phyloP scores from a whole-genome alignment of 2,113 vertebrate genomes.

The Cygnus atratus region DNA sequence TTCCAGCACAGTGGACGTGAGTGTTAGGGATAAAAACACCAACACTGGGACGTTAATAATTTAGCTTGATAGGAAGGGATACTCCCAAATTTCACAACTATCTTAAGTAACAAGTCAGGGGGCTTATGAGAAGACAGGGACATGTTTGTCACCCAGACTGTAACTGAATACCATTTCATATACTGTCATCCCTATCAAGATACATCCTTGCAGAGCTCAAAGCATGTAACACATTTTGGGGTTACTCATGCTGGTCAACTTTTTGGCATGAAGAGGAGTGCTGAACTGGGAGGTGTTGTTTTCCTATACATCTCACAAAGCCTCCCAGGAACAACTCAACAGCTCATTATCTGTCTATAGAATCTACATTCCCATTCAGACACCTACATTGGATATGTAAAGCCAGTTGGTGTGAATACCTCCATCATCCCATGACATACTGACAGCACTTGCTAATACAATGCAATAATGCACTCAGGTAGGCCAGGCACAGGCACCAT shows the following conservation, averaged over 20 bases:
- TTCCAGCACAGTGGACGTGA: background rate
- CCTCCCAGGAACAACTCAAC: background rate
- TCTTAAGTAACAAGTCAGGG: no score
- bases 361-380: background rate
- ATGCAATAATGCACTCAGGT: background rate
- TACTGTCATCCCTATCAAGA: background rate
- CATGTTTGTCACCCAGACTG: background rate
- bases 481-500: background rate
- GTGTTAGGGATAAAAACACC: background rate
- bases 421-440: background rate
- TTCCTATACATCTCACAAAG: background rate
- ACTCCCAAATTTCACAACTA: background rate
- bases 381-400: background rate
- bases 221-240: no score
- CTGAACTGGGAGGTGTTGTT: no score
- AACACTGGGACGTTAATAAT: background rate
- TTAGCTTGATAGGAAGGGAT: background rate
- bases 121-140: fast-evolving
- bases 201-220: no score
- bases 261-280: background rate
- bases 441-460: background rate
- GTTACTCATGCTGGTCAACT: background rate
- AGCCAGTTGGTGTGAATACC: background rate
- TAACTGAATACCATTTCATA: background rate
- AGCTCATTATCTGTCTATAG: background rate